Conservation (phyloP, 1,140 invertebrate genomes). For the Asobara japonica region DNA sequence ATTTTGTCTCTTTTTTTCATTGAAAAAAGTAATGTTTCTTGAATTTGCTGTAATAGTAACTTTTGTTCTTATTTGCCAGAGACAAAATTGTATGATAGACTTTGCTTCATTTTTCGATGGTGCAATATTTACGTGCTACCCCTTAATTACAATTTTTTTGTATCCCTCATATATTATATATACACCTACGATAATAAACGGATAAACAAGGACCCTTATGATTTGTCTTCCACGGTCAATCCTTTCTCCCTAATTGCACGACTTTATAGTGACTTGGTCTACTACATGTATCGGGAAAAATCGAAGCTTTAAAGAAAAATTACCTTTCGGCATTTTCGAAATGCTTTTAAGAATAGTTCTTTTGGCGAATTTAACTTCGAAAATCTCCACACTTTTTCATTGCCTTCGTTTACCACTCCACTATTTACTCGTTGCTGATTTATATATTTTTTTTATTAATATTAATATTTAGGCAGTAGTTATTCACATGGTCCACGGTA, state of each 20-base stretch:
- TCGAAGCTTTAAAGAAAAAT: too few relatives aligned
- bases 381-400: too few relatives aligned
- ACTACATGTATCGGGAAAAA: too few relatives aligned
- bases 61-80: conserved; percentile 27
- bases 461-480: too few relatives aligned
- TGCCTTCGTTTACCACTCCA: too few relatives aligned
- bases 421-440: too few relatives aligned
- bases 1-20: conserved; percentile 12
- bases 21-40: conserved; percentile 49
- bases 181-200: conserved; percentile 4
- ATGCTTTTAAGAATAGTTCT: too few relatives aligned
- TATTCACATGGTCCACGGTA: too few relatives aligned
- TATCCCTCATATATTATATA: conserved; percentile 32
- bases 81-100: conserved; percentile 43
- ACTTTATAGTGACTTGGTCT: background rate
- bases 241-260: background rate
- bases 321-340: too few relatives aligned
- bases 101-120: conserved; percentile 35
- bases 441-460: too few relatives aligned
- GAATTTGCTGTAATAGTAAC: conserved; percentile 47
- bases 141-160: conserved; percentile 45
- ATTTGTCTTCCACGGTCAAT: background rate
- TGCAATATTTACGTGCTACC: conserved; percentile 37
- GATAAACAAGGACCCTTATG: background rate
- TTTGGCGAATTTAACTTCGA: too few relatives aligned